These are phyloP conservation scores for Todiramphus chloris DNA, from an alignment of 2,113 vertebrate genomes.

Conservation along the genomic window DNA sequence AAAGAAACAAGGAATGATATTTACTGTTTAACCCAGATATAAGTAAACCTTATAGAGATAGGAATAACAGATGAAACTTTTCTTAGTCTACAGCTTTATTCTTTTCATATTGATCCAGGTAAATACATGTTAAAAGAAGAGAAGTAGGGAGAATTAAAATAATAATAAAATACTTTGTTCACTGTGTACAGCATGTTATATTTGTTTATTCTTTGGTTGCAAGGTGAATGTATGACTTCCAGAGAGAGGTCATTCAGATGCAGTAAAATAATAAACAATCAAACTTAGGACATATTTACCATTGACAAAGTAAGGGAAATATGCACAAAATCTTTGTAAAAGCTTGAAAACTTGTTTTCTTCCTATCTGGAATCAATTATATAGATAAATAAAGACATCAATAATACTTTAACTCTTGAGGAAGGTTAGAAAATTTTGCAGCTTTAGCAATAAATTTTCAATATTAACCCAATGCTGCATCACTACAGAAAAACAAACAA, in stretches of 20 bases:
- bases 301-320: background rate
- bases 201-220: background rate
- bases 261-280: background rate
- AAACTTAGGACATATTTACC: background rate
- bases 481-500: background rate
- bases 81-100: background rate
- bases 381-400: background rate
- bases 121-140: background rate
- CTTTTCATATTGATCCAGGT: background rate
- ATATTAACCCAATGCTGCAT: background rate
- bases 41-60: background rate
- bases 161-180: background rate
- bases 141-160: background rate
- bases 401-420: background rate
- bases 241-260: background rate
- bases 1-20: background rate
- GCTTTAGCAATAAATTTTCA: background rate
- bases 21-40: background rate
- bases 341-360: background rate
- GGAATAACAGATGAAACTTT: background rate
- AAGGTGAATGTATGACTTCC: background rate
- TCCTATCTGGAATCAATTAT: background rate
- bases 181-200: background rate
- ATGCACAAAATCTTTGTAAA: background rate
- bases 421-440: background rate